These are phyloP conservation scores for Meloidogyne hapla DNA, from an alignment of 1,140 invertebrate genomes.

Conservation along the genomic window DNA sequence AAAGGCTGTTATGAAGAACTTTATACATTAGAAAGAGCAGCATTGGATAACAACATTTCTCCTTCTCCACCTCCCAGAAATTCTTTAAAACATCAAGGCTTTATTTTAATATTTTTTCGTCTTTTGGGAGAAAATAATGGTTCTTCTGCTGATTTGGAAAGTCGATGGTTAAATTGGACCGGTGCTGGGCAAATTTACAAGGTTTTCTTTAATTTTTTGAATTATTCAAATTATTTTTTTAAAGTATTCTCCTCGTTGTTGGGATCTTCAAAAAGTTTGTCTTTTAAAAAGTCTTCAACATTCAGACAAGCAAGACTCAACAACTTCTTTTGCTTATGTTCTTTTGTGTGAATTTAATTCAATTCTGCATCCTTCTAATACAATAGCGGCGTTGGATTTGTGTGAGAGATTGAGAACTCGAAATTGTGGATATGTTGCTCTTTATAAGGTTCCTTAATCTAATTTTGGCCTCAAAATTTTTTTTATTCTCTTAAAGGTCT, in stretches of 20 bases:
- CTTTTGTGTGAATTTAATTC: constrained; percentile 59
- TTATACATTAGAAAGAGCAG: constrained; percentile 44
- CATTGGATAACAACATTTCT: too few relatives aligned
- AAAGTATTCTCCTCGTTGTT: constrained; percentile 55
- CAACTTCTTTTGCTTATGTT: constrained; percentile 50
- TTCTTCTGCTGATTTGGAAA: constrained; percentile 40
- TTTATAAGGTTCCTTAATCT: constrained; percentile 55
- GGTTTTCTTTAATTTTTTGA: neutral
- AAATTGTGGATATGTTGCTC: constrained; percentile 58
- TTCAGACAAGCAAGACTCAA: constrained; percentile 25
- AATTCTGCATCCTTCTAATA: constrained; percentile 58
- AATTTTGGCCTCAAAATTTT: neutral
- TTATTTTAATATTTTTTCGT: constrained; percentile 56
- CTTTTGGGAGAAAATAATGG: constrained; percentile 40
- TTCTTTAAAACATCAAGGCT: constrained; percentile 51
- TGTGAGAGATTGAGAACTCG: constrained; percentile 55
- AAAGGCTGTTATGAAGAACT: constrained; percentile 56
- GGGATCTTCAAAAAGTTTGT: constrained; percentile 55
- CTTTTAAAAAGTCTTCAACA: constrained; percentile 34
- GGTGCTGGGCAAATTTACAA: constrained; percentile 61
- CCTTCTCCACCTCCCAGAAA: neutral
- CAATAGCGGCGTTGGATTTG: constrained; percentile 58
- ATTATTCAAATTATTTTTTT: neutral
- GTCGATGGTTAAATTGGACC: constrained; percentile 57
- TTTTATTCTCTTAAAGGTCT: neutral